phyloP scores from a whole-genome alignment of 2,113 vertebrate genomes.

The Taxidea taxus region DNA sequence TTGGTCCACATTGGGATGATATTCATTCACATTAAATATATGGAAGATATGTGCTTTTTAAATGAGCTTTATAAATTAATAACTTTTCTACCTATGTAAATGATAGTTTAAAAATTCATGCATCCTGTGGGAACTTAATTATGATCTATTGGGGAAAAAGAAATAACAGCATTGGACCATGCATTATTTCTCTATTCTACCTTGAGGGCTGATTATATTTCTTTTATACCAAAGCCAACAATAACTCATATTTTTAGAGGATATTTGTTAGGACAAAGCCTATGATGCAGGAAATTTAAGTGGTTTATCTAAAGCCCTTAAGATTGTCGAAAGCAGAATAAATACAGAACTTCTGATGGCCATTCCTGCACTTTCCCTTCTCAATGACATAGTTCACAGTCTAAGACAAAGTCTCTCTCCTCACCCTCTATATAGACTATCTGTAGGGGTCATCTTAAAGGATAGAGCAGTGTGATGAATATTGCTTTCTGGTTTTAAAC shows the following conservation, averaged over 20 bases:
- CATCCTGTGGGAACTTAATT: not conserved
- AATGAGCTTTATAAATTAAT: conserved; percentile 5
- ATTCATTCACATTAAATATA: not conserved
- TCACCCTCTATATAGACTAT: not conserved
- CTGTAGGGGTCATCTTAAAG: not conserved
- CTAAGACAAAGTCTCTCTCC: not conserved
- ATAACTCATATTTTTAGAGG: not conserved
- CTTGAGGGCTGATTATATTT: not conserved
- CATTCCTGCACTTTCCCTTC: not conserved
- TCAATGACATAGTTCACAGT: not conserved
- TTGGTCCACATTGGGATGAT: not conserved
- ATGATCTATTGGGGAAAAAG: not conserved
- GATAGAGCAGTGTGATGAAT: not conserved
- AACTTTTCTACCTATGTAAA: not conserved
- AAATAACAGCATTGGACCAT: not conserved
- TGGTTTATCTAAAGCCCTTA: not conserved
- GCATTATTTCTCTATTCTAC: not conserved
- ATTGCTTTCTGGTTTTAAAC: not conserved
- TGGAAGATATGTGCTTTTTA: not conserved
- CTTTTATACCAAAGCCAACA: not conserved
- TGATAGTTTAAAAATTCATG: conserved; percentile 22
- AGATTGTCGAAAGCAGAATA: not conserved
- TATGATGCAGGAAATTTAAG: not conserved
- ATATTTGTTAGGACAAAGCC: not conserved
- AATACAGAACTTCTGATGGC: not conserved